Percentiles rank a stretch among this genome's conserved stretches.
Conservation (phyloP, 1,140 invertebrate genomes). For the Gonatopus flavifemur region DNA sequence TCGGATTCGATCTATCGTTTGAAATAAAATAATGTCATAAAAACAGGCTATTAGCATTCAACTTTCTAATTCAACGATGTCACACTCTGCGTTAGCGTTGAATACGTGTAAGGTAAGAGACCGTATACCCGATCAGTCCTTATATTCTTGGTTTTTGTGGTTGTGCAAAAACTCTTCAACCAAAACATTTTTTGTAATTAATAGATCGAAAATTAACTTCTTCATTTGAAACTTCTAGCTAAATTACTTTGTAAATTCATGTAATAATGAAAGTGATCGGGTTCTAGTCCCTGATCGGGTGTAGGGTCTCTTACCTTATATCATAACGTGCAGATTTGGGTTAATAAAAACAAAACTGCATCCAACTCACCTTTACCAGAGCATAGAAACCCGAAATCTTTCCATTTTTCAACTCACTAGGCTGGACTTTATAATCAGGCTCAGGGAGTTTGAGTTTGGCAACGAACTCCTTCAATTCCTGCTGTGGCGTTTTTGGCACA, state of each 20-base stretch:
- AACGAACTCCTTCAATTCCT: slow-evolving; percentile 17
- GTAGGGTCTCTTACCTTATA: too few species aligned
- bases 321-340: not conserved
- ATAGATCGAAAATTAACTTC: too few species aligned
- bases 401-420: slow-evolving; percentile 11
- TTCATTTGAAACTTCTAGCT: too few species aligned
- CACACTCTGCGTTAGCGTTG: not conserved
- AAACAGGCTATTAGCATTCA: not conserved
- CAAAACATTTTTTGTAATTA: too few species aligned
- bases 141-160: not conserved
- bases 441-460: slow-evolving; percentile 17
- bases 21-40: slow-evolving; percentile 12
- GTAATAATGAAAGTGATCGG: too few species aligned
- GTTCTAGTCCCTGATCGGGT: too few species aligned
- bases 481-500: too few species aligned
- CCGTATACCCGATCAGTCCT: too few species aligned
- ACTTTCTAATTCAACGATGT: not conserved
- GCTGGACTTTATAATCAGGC: slow-evolving; percentile 32
- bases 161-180: too few species aligned
- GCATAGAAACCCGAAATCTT: slow-evolving; percentile 24
- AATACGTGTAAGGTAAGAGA: not conserved
- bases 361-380: slow-evolving; percentile 40
- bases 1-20: slow-evolving; percentile 50
- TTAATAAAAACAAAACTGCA: too few species aligned
- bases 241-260: too few species aligned